A percentile compares a stretch with the other conserved stretches of the same genome.
Conservation (phyloP, 2,113 vertebrate species). For the Pygoscelis antarcticus region DNA sequence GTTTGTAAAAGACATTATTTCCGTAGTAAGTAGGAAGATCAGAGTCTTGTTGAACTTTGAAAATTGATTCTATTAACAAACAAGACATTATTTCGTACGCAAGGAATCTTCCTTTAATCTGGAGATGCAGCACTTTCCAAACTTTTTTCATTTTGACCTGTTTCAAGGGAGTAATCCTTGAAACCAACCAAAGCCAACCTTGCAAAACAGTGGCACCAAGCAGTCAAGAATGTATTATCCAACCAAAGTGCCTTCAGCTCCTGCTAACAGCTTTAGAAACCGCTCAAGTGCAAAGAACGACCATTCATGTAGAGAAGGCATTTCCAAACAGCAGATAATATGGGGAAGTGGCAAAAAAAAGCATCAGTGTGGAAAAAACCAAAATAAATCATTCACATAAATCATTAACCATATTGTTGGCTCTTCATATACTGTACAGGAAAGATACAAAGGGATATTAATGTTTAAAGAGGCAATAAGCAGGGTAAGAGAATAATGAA, state of each 20-base stretch:
- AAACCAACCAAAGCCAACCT: background rate
- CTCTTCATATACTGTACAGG: background rate
- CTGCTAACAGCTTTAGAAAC: background rate
- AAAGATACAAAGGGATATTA: background rate
- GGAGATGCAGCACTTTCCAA: background rate
- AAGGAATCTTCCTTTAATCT: background rate
- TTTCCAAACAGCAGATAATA: background rate
- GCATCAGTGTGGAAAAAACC: background rate
- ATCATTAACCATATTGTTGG: background rate
- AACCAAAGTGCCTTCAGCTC: background rate
- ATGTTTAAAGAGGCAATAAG: conserved; percentile 15
- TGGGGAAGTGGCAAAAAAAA: background rate
- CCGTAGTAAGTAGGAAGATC: background rate
- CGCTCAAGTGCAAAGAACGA: background rate
- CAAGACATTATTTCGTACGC: background rate
- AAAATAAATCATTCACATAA: background rate
- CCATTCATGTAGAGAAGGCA: background rate
- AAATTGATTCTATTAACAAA: conserved; percentile 10
- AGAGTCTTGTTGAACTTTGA: background rate
- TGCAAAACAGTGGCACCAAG: background rate
- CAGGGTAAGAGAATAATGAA: conserved; percentile 2
- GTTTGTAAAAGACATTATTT: background rate
- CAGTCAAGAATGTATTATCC: background rate
- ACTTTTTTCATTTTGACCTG: background rate
- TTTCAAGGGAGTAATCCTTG: background rate